Evolutionary conservation across 2,797 vertebrate species (phyloP).

Genomic region (Morus bassanus): DNA sequence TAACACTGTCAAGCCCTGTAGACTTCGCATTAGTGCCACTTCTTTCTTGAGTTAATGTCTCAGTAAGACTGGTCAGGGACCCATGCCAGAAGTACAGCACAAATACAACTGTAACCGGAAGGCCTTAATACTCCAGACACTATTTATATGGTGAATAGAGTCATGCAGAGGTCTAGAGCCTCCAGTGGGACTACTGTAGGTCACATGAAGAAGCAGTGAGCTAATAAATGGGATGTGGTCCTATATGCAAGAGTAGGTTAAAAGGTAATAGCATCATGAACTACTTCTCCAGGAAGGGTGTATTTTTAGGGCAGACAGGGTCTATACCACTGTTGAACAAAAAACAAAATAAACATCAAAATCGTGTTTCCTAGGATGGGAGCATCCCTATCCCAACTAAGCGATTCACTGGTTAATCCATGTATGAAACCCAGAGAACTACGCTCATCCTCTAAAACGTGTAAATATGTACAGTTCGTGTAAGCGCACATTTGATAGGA

Average conservation of each 20-base stretch:
- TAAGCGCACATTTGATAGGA: not conserved
- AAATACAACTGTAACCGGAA: not conserved
- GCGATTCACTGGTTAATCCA: not conserved
- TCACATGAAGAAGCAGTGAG: not conserved
- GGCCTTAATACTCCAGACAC: not conserved
- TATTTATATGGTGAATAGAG: not conserved
- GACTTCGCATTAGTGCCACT: accelerated
- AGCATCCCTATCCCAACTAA: not conserved
- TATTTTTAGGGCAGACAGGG: not conserved
- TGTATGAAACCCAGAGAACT: not conserved
- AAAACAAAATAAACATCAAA: not conserved
- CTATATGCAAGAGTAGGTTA: not conserved
- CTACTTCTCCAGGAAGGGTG: not conserved
- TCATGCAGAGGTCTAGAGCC: not conserved
- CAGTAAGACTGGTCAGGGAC: not conserved
- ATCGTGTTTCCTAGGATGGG: accelerated
- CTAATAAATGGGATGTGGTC: not conserved
- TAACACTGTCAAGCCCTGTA: not conserved
- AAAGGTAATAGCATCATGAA: not conserved
- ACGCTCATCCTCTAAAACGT: not conserved
- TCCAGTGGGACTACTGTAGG: not conserved
- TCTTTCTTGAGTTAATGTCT: not conserved
- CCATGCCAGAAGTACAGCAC: not conserved
- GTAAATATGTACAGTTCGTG: not conserved
- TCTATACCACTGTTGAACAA: not conserved